phyloP scores from a whole-genome alignment of 2,888 invertebrate genomes.

The Lasioglossum zephyrum region DNA sequence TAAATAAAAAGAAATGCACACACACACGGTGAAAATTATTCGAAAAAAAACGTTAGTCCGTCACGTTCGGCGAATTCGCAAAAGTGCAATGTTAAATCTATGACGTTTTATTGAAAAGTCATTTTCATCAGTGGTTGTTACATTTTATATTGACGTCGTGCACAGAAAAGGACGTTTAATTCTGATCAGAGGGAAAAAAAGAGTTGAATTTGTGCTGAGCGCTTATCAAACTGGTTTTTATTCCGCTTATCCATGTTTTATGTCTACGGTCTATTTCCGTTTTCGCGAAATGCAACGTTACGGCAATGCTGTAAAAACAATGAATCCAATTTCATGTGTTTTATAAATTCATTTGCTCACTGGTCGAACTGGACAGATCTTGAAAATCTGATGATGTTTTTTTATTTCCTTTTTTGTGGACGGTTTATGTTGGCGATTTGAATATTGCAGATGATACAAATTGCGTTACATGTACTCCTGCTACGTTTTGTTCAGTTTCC shows the following conservation, averaged over 20 bases:
- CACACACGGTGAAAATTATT: background rate
- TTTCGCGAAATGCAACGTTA: background rate
- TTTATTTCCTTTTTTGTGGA: background rate
- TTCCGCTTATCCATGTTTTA: background rate
- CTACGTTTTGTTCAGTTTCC: too few relatives aligned
- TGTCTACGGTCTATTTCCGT: background rate
- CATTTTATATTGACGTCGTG: background rate
- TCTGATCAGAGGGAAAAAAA: background rate
- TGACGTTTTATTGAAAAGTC: constrained; percentile 3
- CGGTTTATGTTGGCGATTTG: too few relatives aligned
- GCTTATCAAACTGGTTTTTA: background rate
- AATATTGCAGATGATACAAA: too few relatives aligned
- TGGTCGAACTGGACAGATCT: background rate
- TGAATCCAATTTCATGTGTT: background rate
- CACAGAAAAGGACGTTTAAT: background rate
- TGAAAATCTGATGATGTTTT: background rate
- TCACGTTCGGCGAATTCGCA: background rate
- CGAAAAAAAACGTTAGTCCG: background rate
- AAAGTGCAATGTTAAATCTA: background rate
- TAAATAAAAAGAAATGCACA: background rate
- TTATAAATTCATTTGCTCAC: background rate
- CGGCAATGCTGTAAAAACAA: background rate
- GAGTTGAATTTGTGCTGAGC: background rate
- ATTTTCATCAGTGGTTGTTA: background rate
- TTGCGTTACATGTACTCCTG: too few relatives aligned